phyloP scores from a whole-genome alignment of 1,140 invertebrate species.

The Aradophagus sp. region DNA sequence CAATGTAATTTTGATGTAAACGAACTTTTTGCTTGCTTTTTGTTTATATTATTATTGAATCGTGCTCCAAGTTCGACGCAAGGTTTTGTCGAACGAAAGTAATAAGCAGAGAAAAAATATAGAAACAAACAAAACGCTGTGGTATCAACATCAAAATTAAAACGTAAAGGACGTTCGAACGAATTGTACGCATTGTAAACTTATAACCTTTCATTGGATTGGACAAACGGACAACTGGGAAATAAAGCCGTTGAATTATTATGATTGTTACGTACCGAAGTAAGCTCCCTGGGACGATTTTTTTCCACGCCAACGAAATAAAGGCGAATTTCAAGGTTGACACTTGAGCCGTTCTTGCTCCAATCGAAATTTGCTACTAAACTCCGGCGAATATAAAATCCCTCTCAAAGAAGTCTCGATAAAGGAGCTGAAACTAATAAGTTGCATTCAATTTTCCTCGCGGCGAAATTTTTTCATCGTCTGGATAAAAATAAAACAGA shows the following conservation, averaged over 20 bases:
- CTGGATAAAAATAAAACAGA: too few species aligned
- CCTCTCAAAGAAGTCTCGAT: too few species aligned
- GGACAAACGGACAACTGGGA: neutral
- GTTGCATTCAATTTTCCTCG: too few species aligned
- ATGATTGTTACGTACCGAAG: neutral
- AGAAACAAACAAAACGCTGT: slow-evolving; percentile 22
- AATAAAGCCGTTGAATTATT: slow-evolving; percentile 7
- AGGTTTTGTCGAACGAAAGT: slow-evolving; percentile 24
- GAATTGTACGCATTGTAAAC: slow-evolving; percentile 22
- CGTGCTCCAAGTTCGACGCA: slow-evolving; percentile 5
- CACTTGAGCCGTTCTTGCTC: too few species aligned
- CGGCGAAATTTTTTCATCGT: too few species aligned
- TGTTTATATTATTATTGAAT: neutral
- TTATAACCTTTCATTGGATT: slow-evolving; percentile 28
- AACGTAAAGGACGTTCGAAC: slow-evolving; percentile 16
- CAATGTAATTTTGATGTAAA: too few species aligned
- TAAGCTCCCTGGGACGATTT: neutral
- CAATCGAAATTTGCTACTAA: too few species aligned
- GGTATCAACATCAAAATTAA: slow-evolving; percentile 36
- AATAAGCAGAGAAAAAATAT: slow-evolving; percentile 25
- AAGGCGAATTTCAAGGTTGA: too few species aligned
- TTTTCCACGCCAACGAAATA: neutral
- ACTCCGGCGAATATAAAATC: too few species aligned
- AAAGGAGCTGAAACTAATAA: too few species aligned
- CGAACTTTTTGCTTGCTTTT: too few species aligned